phyloP scores from a whole-genome alignment of 2,888 invertebrate genomes.

The Boloria euphrosyne region DNA sequence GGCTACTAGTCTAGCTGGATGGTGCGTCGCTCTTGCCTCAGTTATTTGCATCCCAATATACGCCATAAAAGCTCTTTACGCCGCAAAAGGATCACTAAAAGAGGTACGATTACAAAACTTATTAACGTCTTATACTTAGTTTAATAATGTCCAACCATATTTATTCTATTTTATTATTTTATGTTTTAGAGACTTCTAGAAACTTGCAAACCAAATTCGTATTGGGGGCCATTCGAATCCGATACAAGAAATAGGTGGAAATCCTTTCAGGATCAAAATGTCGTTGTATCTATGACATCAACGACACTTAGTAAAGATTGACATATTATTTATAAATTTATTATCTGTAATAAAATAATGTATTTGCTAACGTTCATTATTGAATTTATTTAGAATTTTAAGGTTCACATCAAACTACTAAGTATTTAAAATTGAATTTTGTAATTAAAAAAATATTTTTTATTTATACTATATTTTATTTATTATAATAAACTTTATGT shows the following conservation, averaged over 20 bases:
- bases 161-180: neutral
- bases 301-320: constrained; percentile 13
- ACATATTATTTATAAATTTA: neutral
- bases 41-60: constrained; percentile 88
- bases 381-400: too few species aligned
- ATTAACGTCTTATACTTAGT: too few species aligned
- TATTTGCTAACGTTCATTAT: too few species aligned
- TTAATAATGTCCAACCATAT: too few species aligned
- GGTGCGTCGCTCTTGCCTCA: constrained; percentile 86
- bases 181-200: constrained; percentile 61
- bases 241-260: constrained; percentile 64
- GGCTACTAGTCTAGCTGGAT: constrained; percentile 83
- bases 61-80: constrained; percentile 81
- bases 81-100: constrained; percentile 60
- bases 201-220: constrained; percentile 55
- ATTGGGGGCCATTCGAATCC: constrained; percentile 84
- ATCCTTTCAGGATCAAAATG: constrained; percentile 34
- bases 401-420: too few species aligned
- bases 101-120: constrained; percentile 53
- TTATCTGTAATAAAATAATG: too few species aligned
- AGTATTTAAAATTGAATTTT: too few species aligned
- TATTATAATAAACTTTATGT: too few species aligned
- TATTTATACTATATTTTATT: too few species aligned
- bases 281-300: neutral
- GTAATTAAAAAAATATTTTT: too few species aligned